Percentiles rank a stretch among this genome's conserved stretches.
These are phyloP conservation scores for Hemaris fuciformis DNA, from an alignment of 2,888 invertebrate species.

Conservation along the genomic window DNA sequence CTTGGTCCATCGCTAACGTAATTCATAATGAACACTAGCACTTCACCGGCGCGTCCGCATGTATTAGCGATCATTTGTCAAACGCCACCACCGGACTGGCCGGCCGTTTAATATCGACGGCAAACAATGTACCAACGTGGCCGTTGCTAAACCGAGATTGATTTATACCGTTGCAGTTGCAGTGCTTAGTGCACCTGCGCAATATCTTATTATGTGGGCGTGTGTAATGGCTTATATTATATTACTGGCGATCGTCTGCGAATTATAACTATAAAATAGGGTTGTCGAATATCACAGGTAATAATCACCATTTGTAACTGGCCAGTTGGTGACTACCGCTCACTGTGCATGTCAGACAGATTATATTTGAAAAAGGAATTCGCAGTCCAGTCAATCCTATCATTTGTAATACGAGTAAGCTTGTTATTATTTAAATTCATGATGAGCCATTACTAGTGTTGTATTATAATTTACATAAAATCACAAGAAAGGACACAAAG, in stretches of 20 bases:
- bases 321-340: not conserved
- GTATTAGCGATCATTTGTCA: constrained; percentile 46
- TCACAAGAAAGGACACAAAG: too few species aligned
- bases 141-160: constrained; percentile 1
- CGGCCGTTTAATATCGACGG: not conserved
- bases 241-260: not conserved
- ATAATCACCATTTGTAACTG: not conserved
- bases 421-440: too few species aligned
- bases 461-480: too few species aligned
- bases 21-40: not conserved
- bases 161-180: not conserved
- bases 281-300: not conserved
- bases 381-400: too few species aligned
- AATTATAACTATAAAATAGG: not conserved
- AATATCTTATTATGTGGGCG: not conserved
- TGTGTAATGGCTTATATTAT: not conserved
- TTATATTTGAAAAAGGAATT: not conserved
- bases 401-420: too few species aligned
- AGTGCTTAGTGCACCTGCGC: not conserved
- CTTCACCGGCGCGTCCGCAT: constrained; percentile 28
- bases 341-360: not conserved
- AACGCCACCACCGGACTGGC: constrained; percentile 20
- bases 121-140: not conserved
- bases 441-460: too few species aligned
- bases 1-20: not conserved